Conservation (phyloP, 2,797 vertebrate species). For the Okamejei kenojei region DNA sequence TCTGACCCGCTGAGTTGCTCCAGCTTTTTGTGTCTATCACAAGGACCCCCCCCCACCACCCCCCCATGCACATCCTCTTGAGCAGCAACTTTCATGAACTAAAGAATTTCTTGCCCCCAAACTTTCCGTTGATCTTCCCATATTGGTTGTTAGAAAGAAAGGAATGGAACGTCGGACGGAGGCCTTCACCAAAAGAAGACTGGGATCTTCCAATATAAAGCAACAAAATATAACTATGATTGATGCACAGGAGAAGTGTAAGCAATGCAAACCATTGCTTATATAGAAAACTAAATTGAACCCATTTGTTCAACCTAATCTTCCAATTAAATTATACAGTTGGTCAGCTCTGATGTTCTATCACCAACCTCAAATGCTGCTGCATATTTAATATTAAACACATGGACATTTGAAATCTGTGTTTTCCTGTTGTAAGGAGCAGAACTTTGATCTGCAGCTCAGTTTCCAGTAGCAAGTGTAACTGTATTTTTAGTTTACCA, state of each 20-base stretch:
- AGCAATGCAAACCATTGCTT: not conserved
- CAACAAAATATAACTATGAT: not conserved
- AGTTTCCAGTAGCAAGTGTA: constrained; percentile 25
- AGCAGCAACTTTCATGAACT: too few relatives aligned
- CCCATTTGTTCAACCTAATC: not conserved
- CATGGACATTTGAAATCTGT: constrained; percentile 18
- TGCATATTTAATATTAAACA: not conserved
- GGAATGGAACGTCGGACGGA: too few relatives aligned
- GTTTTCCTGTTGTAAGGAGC: not conserved
- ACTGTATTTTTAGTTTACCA: not conserved
- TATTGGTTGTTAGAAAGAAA: not conserved
- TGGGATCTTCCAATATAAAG: not conserved
- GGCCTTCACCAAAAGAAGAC: not conserved
- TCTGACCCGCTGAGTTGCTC: too few relatives aligned
- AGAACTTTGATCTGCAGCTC: constrained; percentile 19
- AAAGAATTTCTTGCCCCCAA: not conserved
- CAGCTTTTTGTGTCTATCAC: too few relatives aligned
- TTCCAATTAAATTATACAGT: not conserved
- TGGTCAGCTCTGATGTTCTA: not conserved
- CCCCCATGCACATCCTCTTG: too few relatives aligned
- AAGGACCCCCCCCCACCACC: too few relatives aligned
- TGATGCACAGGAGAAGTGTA: not conserved
- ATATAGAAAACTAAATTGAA: not conserved
- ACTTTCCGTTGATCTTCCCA: not conserved
- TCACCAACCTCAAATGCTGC: not conserved